A percentile compares a stretch with the other conserved stretches of the same genome.
phyloP scores from a whole-genome alignment of 37 sponge, comb jelly and placozoan genomes.

The Haliclona indistincta region DNA sequence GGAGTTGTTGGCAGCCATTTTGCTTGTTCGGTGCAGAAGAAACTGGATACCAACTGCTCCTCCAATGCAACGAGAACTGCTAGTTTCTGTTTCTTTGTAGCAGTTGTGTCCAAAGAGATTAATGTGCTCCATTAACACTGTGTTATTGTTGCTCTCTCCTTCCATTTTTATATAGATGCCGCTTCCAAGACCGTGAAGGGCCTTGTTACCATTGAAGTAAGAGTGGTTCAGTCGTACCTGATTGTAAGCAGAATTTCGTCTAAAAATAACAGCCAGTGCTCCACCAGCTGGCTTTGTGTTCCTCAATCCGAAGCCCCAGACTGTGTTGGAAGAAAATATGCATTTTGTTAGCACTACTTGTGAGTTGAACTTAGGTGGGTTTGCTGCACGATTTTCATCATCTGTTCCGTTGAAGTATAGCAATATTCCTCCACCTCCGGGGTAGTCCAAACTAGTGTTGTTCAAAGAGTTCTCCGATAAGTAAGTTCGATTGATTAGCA shows the following conservation, averaged over 20 bases:
- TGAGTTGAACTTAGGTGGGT: background rate
- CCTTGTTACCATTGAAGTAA: background rate
- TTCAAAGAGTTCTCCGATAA: background rate
- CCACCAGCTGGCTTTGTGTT: background rate
- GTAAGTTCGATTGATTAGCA: background rate
- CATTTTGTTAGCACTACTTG: background rate
- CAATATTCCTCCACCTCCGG: background rate
- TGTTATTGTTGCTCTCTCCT: background rate
- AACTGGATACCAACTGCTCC: background rate
- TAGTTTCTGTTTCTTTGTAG: background rate
- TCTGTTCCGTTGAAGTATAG: too few species aligned
- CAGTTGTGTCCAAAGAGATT: slow-evolving; percentile 8
- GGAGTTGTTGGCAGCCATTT: background rate
- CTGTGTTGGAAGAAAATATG: background rate
- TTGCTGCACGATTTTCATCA: background rate
- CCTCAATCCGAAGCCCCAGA: too few species aligned
- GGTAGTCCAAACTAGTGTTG: background rate
- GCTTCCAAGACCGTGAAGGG: background rate
- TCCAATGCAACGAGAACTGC: background rate
- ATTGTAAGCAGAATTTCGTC: background rate
- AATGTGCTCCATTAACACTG: background rate
- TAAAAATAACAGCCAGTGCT: background rate
- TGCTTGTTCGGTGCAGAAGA: background rate
- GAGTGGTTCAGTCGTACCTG: background rate
- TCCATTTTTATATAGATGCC: background rate